Conservation (phyloP, 2,888 invertebrate genomes). For the Drepana falcataria region DNA sequence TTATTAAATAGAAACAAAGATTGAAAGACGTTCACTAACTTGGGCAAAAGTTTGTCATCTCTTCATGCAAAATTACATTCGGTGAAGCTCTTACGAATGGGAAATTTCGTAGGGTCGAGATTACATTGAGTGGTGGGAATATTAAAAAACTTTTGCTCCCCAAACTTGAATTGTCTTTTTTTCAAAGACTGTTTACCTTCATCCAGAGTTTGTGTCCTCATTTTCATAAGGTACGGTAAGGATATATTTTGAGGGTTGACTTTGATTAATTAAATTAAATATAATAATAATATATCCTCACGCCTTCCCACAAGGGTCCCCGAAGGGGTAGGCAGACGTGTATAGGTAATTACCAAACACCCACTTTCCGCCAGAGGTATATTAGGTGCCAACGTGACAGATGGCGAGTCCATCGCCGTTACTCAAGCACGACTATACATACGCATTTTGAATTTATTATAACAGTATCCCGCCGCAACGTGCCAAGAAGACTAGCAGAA, state of each 20-base stretch:
- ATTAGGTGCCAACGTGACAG: no score
- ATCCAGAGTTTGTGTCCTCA: constrained; percentile 12
- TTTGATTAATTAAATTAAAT: not conserved
- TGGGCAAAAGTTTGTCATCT: constrained; percentile 62
- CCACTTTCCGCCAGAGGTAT: no score
- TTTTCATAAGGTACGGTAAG: not conserved
- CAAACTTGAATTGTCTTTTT: constrained; percentile 74
- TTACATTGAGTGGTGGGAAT: constrained; percentile 71
- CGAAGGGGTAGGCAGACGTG: no score
- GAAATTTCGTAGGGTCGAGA: constrained; percentile 60
- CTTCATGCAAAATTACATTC: constrained; percentile 75
- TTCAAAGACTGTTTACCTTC: constrained; percentile 60
- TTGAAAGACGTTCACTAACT: constrained; percentile 52
- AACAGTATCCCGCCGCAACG: no score
- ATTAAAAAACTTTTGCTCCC: constrained; percentile 72
- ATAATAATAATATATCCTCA: no score
- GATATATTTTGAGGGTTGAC: not conserved
- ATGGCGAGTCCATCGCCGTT: no score
- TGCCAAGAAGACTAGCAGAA: no score
- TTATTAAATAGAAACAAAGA: constrained; percentile 30
- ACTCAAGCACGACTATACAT: no score
- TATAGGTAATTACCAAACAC: no score
- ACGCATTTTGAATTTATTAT: no score
- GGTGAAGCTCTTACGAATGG: constrained; percentile 48
- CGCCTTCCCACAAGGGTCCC: no score